A percentile compares a stretch with the other conserved stretches of the same genome.
Evolutionary conservation across 2,888 invertebrate genomes (phyloP).

Genomic region (Tetanocera ferruginea): DNA sequence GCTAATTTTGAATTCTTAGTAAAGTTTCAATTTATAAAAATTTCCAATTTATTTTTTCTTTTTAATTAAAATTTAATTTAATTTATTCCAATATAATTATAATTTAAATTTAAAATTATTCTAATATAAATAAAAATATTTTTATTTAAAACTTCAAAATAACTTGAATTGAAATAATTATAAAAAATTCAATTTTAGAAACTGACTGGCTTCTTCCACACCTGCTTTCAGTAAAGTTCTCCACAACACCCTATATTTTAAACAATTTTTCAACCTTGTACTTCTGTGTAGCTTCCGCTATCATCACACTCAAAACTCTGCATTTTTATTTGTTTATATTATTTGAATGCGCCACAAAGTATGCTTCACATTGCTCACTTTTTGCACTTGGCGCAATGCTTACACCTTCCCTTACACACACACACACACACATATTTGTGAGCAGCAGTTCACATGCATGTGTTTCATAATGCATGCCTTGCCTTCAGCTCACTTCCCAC

Average conservation of each 20-base stretch:
- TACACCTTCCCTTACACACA: background rate
- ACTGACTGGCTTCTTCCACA: background rate
- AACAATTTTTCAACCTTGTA: background rate
- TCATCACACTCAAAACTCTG: background rate
- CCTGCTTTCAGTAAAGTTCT: background rate
- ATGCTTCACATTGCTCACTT: constrained; percentile 32
- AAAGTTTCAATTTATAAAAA: too few relatives aligned
- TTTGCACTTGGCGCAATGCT: background rate
- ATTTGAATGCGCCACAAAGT: constrained; percentile 18
- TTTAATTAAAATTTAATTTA: too few relatives aligned
- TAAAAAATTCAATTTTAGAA: too few relatives aligned
- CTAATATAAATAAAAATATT: too few relatives aligned
- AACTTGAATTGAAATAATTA: too few relatives aligned
- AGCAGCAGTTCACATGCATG: background rate
- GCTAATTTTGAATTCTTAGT: too few relatives aligned
- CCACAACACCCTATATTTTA: background rate
- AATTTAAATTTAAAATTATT: too few relatives aligned
- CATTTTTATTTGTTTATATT: constrained; percentile 13
- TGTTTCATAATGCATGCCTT: background rate
- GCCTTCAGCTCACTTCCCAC: background rate
- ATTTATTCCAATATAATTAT: too few relatives aligned
- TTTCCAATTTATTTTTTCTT: too few relatives aligned
- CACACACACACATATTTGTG: background rate
- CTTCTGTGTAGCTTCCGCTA: background rate
- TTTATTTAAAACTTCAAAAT: too few relatives aligned